Percentiles rank a stretch among this genome's conserved stretches.
phyloP scores from a whole-genome alignment of 2,797 vertebrate species.

The Tympanoctomys barrerae region DNA sequence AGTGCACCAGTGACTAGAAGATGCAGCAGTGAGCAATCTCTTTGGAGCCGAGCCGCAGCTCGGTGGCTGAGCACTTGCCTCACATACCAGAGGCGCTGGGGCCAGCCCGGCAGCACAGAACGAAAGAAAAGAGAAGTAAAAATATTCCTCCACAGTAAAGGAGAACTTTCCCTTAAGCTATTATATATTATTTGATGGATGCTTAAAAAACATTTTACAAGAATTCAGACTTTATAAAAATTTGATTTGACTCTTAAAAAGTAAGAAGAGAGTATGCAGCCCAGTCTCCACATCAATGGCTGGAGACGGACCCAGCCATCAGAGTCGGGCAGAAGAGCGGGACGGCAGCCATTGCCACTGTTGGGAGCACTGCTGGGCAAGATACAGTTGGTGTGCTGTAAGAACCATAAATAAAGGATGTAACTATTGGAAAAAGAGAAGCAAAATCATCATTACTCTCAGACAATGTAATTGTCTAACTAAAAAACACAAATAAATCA shows the following conservation, averaged over 20 bases:
- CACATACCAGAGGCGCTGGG: neutral
- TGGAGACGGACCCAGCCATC: neutral
- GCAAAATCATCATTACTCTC: conserved; percentile 53
- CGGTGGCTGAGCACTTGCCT: neutral
- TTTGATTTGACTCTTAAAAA: conserved; percentile 58
- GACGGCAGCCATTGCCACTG: neutral
- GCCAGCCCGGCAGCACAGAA: neutral
- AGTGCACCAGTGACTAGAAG: neutral
- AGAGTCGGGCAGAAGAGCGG: neutral
- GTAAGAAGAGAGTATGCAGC: neutral
- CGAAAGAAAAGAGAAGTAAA: neutral
- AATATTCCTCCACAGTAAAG: neutral
- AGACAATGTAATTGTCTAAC: conserved; percentile 54
- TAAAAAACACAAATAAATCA: conserved; percentile 72
- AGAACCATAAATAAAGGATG: conserved; percentile 68
- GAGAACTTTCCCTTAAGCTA: neutral
- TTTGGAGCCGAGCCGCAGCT: neutral
- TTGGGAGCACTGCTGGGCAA: conserved; percentile 28
- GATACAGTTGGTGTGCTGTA: neutral
- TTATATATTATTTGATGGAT: neutral
- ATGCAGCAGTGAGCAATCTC: neutral
- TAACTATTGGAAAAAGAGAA: conserved; percentile 42
- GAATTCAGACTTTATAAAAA: neutral
- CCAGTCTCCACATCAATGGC: neutral
- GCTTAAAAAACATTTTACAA: conserved; percentile 37